Percentiles rank a stretch among this genome's conserved stretches.
phyloP scores from a whole-genome alignment of 2,113 vertebrate genomes.

The Bubalus kerabau region DNA sequence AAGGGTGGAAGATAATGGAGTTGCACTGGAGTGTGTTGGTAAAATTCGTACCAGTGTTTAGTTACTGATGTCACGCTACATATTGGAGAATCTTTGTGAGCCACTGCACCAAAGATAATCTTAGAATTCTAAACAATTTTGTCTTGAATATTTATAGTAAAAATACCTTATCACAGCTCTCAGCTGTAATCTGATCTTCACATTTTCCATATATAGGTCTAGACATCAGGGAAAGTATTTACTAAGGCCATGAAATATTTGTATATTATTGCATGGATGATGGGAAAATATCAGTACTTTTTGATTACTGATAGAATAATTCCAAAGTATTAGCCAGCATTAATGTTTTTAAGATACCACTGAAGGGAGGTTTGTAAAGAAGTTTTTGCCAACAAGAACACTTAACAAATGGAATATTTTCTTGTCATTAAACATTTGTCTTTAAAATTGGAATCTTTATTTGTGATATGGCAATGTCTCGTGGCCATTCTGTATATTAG shows the following conservation, averaged over 20 bases:
- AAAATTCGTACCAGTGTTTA: background rate
- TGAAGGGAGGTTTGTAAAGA: background rate
- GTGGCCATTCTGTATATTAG: background rate
- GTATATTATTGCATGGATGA: background rate
- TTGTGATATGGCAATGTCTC: background rate
- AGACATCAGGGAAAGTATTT: background rate
- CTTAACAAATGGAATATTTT: background rate
- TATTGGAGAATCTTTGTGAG: slow-evolving; percentile 10
- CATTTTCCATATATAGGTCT: background rate
- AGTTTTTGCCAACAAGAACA: background rate
- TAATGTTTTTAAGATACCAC: background rate
- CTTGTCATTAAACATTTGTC: background rate
- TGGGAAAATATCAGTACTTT: background rate
- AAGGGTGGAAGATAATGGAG: background rate
- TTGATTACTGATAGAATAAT: background rate
- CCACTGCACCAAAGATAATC: background rate
- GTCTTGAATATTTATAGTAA: background rate
- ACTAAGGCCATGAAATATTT: background rate
- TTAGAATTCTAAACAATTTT: slow-evolving; percentile 10
- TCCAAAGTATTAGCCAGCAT: background rate
- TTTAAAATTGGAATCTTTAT: slow-evolving; percentile 7
- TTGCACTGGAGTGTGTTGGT: background rate
- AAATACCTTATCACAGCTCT: background rate
- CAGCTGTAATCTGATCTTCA: background rate
- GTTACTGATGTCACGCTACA: background rate